These are phyloP conservation scores for Xestobium rufovillosum DNA, from an alignment of 2,888 invertebrate species.

Conservation along the genomic window DNA sequence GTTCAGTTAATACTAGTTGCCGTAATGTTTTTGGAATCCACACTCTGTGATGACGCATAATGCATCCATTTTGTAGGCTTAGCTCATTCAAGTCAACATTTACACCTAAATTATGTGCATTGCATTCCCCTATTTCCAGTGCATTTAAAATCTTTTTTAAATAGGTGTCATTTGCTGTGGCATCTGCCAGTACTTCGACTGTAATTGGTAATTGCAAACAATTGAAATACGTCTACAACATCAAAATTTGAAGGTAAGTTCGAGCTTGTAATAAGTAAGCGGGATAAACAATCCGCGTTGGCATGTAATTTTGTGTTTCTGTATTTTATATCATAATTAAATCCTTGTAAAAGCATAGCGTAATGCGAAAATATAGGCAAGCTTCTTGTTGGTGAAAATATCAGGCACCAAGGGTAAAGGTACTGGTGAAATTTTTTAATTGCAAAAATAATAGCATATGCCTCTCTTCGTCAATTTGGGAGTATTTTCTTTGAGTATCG, in stretches of 20 bases:
- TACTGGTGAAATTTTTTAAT: constrained; percentile 38
- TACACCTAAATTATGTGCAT: constrained; percentile 1
- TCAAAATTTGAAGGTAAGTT: no score
- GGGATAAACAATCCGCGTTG: constrained; percentile 9
- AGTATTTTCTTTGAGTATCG: constrained; percentile 28
- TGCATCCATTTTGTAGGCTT: constrained; percentile 7
- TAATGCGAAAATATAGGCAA: constrained; percentile 6
- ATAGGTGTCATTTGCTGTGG: constrained; percentile 7
- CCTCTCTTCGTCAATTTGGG: constrained; percentile 26
- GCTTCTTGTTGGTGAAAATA: constrained; percentile 9
- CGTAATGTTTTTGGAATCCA: constrained; percentile 8
- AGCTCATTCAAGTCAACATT: constrained; percentile 9
- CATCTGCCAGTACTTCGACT: constrained; percentile 5
- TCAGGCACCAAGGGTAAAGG: constrained; percentile 30
- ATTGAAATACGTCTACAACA: no score
- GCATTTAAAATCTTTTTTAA: constrained; percentile 9
- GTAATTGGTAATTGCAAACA: constrained; percentile 13
- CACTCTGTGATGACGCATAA: constrained; percentile 6
- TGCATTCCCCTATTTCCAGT: constrained; percentile 2
- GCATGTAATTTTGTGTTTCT: constrained; percentile 5
- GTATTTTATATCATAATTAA: constrained; percentile 14
- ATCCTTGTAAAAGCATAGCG: background rate
- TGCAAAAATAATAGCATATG: no score
- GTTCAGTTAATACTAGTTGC: constrained; percentile 9
- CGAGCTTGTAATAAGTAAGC: background rate